Evolutionary conservation across 2,797 vertebrate species (phyloP), one percentile per base, ranked within the genome.

Genomic region (Babyrousa celebensis): DNA sequence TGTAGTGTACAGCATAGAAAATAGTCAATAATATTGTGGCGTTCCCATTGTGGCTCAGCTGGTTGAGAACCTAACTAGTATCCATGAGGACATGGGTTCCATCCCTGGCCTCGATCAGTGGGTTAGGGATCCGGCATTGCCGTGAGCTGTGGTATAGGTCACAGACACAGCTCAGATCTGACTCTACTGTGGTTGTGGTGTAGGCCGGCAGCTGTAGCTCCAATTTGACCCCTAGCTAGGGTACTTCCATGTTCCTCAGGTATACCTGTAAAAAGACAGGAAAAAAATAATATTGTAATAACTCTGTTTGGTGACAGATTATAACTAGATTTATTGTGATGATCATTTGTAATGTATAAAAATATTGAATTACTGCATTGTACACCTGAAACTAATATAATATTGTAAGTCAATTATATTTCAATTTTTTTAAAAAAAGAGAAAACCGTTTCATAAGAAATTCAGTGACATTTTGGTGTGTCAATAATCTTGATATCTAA

Each of bases 401-500:
- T 79, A 36, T 58, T 79, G 1, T 79, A 79, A 79, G n/a, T 79
- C n/a, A 79, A 36, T 79, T 58, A 58, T 79, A 36, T 54, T 36
- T 58, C n/a, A 58, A 32, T 36, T 58, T 78, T 36, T 9, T 23
- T 4, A 25, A 36, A 4, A 25, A 36, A 79, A 36, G 7, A 18
- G 77, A 58, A 23, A 58, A 79, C 12, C 58, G 54, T 91, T 83
- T 94, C 23, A 60, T 1, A 86, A 90, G 83, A 94, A 89, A 86
- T 62, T 70, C 58, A 72, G 1, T 91, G 80, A 84, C 52, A 92
- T 70, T 88, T 94, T 84, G 80, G 12, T 93, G 4, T 70, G 4
- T 67, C 93, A 6, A 56, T 75, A 6, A 60, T 68, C 36, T 79
- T 85, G 6, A 93, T 40, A 91, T 89, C 56, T 91, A 82, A 91